phyloP scores from a whole-genome alignment of 1,140 invertebrate genomes.

The Heliconius hermathena region DNA sequence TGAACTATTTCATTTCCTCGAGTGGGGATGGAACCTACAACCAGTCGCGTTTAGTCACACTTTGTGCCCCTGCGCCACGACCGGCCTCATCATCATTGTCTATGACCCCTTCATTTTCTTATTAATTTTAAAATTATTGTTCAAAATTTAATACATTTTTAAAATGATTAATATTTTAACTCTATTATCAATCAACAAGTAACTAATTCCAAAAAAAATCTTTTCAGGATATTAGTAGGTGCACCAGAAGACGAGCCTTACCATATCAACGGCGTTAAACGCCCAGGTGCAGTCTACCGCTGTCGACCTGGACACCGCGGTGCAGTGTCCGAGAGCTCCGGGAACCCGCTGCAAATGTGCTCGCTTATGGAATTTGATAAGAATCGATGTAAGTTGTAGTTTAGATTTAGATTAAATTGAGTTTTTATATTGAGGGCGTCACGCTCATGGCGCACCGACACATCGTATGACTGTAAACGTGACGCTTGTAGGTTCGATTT shows the following conservation, averaged over 20 bases:
- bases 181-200: neutral
- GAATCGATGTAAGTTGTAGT: conserved; percentile 53
- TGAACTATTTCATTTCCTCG: too few species aligned
- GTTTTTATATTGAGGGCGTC: neutral
- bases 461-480: too few species aligned
- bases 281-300: conserved; percentile 64
- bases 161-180: too few species aligned
- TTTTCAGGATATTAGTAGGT: conserved; percentile 63
- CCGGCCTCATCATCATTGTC: too few species aligned
- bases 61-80: too few species aligned
- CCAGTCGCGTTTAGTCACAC: too few species aligned
- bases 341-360: conserved; percentile 49
- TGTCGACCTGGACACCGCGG: conserved; percentile 53
- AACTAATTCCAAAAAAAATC: conserved; percentile 18
- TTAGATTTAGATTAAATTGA: neutral
- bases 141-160: too few species aligned
- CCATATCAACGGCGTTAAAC: conserved; percentile 44
- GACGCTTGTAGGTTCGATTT: too few species aligned
- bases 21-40: too few species aligned
- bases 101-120: too few species aligned
- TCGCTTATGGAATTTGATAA: conserved; percentile 61
- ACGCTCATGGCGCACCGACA: too few species aligned
- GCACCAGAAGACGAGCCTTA: conserved; percentile 65
- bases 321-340: conserved; percentile 41
- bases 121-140: too few species aligned